Base-by-base conservation (phyloP, 2,113 vertebrate genomes). In the Catharus fuscescens region DNA sequence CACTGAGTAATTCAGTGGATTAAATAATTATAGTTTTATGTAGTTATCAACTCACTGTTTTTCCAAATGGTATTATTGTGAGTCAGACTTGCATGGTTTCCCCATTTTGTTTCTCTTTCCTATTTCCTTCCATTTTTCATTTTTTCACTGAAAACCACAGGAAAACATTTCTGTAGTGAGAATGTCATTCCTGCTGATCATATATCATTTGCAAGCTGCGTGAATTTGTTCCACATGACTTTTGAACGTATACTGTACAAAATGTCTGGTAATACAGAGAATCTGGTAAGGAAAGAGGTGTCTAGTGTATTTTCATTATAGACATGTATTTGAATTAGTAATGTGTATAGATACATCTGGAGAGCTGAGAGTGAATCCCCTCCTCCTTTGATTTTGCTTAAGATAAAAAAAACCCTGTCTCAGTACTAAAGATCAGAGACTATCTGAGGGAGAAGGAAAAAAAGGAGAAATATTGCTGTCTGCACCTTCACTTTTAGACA, bases 211-310 rank as follows among this genome's bases (percentile, higher is more conserved):
- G 74, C 54, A 44, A 94, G 38, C 86, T 2, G 6, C 73, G 40
- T 77, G 84, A 96, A 97, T 96, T 95, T 94, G 50, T 96, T 97
- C 95, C 94, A 97, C 84, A 76, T 96, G 91, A 85, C 62, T 82
- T 88, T 90, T 82, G 60, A 89, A 86, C 45, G 42, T 92, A 32
- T 19, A 71, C 28, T 69, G 57, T 54, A 36, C 52, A 93, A 90
- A 86, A 95, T 57, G 36, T 71, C 56, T 79, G 59, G 28, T 73
- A 65, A 40, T 69, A n/a, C 9, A 84, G 57, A 72, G 32, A 81
- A 65, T 74, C 42, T 64, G 32, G 19, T 86, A 32, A 76, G 66
- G 73, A 32, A 76, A 66, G 77, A 77, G 16, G 8, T 64, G 24
- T 45, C 64, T 40, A 40, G 34, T 52, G 38, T 65, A 21, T 83